These are phyloP conservation scores for Petrocephalus zakoni DNA, from an alignment of 2,113 vertebrate species.

Conservation along the genomic window DNA sequence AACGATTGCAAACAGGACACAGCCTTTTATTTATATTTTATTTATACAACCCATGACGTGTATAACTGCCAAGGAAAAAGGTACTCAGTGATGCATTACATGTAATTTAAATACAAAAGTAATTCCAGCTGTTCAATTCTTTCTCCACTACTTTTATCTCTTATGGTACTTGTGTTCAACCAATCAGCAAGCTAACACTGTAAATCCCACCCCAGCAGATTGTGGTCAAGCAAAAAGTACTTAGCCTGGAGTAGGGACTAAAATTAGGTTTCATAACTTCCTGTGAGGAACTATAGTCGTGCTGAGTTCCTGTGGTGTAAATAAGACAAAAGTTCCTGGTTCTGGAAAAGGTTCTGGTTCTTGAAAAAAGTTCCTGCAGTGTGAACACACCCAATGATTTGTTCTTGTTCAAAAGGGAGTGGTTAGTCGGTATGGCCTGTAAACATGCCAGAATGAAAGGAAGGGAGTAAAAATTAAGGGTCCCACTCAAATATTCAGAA, in stretches of 20 bases:
- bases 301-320: background rate
- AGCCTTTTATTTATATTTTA: background rate
- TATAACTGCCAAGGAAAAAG: background rate
- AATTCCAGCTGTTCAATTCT: background rate
- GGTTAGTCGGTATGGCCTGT: background rate
- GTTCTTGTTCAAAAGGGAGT: background rate
- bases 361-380: background rate
- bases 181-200: background rate
- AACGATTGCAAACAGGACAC: background rate
- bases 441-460: too few relatives aligned
- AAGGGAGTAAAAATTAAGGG: too few relatives aligned
- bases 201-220: background rate
- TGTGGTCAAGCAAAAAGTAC: background rate
- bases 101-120: background rate
- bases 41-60: background rate
- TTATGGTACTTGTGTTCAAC: background rate
- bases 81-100: background rate
- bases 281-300: background rate
- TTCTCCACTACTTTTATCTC: background rate
- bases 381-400: background rate
- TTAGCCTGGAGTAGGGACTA: background rate
- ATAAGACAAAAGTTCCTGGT: background rate
- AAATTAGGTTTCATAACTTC: background rate
- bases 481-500: too few relatives aligned
- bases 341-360: background rate